Conservation (phyloP, 2,113 vertebrate genomes). For the Oxyura jamaicensis region DNA sequence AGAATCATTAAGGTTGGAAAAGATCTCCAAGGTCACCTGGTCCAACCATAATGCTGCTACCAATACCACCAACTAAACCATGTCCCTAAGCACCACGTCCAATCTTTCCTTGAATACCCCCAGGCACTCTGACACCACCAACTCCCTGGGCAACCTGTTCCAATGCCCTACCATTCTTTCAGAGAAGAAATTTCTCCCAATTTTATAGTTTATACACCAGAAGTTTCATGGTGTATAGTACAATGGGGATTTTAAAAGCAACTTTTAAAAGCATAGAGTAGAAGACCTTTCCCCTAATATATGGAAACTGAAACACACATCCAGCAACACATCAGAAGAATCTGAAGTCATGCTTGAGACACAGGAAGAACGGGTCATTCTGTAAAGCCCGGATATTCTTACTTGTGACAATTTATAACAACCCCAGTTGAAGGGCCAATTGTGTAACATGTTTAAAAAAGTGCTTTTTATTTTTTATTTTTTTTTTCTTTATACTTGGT, state of each 20-base stretch:
- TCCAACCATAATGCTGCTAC: too few species aligned
- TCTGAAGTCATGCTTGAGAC: not conserved
- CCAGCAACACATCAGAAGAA: not conserved
- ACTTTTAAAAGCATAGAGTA: not conserved
- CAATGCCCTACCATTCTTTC: too few species aligned
- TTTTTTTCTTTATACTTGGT: not conserved
- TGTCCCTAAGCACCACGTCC: too few species aligned
- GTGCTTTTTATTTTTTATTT: rapidly evolving
- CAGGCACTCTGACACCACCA: too few species aligned
- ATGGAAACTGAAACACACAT: not conserved
- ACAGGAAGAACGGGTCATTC: not conserved
- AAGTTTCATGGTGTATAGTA: not conserved
- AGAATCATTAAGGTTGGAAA: too few species aligned
- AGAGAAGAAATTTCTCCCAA: too few species aligned
- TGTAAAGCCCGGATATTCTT: not conserved
- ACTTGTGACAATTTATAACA: not conserved
- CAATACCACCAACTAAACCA: too few species aligned
- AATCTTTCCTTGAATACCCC: too few species aligned
- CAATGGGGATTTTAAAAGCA: not conserved
- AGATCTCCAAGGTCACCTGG: too few species aligned
- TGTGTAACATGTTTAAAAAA: not conserved
- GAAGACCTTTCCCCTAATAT: not conserved
- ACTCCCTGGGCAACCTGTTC: too few species aligned
- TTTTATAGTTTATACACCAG: not conserved
- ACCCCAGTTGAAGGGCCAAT: not conserved